phyloP scores from a whole-genome alignment of 2,888 invertebrate species.

The Tolmerus cingulatus region DNA sequence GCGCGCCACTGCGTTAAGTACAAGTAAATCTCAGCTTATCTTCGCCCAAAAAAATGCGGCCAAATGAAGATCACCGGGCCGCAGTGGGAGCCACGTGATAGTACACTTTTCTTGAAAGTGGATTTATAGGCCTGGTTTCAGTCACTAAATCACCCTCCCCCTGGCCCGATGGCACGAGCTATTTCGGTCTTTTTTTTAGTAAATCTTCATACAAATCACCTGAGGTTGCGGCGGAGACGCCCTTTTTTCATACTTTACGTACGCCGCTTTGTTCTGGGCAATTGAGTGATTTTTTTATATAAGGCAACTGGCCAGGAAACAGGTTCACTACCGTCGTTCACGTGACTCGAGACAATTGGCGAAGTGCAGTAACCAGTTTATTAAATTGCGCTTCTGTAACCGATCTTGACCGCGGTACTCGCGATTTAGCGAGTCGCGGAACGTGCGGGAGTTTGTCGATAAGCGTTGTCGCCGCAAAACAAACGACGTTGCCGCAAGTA shows the following conservation, averaged over 20 bases:
- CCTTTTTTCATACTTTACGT: background rate
- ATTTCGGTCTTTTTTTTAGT: background rate
- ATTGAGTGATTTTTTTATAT: background rate
- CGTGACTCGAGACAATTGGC: constrained; percentile 7
- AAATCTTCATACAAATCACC: background rate
- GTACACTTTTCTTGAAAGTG: background rate
- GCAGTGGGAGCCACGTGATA: background rate
- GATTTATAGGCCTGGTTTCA: background rate
- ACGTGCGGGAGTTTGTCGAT: constrained; percentile 19
- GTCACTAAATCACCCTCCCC: background rate
- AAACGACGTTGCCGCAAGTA: background rate
- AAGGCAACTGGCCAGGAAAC: constrained; percentile 34
- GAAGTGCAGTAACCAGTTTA: constrained; percentile 4
- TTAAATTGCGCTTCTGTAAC: background rate
- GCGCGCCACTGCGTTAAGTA: background rate
- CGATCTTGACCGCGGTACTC: background rate
- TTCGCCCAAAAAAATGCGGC: background rate
- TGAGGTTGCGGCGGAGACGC: background rate
- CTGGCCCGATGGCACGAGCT: constrained; percentile 1
- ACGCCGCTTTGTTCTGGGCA: background rate
- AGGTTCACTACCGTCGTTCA: constrained; percentile 16
- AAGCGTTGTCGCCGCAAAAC: background rate
- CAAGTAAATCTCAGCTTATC: constrained; percentile 5
- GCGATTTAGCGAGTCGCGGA: background rate
- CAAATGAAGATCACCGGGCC: background rate